Base-by-base conservation (phyloP, 2,888 invertebrate species). In the Ceraclea dissimilis region DNA sequence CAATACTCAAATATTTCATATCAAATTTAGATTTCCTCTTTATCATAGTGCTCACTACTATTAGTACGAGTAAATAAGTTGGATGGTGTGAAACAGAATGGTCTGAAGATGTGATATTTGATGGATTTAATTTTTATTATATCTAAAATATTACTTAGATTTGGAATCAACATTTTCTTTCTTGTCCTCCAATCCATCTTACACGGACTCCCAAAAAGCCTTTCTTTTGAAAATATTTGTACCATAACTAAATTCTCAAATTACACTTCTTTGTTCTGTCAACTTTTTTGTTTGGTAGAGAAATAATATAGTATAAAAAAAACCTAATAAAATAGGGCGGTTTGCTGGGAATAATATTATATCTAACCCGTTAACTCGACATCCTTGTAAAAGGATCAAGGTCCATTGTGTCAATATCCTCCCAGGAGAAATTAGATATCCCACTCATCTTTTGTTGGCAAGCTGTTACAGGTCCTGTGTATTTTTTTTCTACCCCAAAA, bases 341-440 rank as follows among this genome's bases (percentile, higher is more conserved):
- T 39, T 39, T 39, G 39, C 18, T 46, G 46, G 20, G 46, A 46
- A 46, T 19, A 19, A n/a, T n/a, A n/a, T n/a, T n/a, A n/a, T n/a
- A n/a, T n/a, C n/a, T 47, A 57, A 57, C 57, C 57, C 54, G 50
- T 54, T 50, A 56, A 31, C 51, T 19, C 52, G 53, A 22, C 59
- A 56, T 56, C 50, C 51, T 56, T 50, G 50, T 31, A 47, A 39
- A 31, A 50, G 55, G 19, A 18, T 56, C 54, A 54, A 53, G 52
- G 57, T 52, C 49, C 59, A 61, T 61, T 61, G 61, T 61, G 49
- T 43, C 57, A 51, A 54, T 54, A 57, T 61, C 59, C 61, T 61
- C 61, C 61, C 61, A 56, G 46, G 57, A 61, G 61, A 61, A 61
- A 61, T 61, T 61, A 61, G 61, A 61, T 61, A 61, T 59, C 59